phyloP scores from a whole-genome alignment of 1,140 invertebrate genomes.

The Trichomalopsis sarcophagae region DNA sequence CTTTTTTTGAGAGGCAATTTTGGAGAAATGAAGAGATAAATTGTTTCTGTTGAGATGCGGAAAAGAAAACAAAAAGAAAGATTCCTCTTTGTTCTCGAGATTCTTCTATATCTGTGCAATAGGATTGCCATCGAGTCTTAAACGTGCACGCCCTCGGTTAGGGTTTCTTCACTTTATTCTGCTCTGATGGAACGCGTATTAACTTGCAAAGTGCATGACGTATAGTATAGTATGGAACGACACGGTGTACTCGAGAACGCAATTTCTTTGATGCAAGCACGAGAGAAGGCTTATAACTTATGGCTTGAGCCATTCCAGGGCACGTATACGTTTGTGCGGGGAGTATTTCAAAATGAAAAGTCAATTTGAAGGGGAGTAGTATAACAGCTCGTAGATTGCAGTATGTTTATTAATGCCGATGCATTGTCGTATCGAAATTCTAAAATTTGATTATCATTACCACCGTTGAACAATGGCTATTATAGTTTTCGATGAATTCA shows the following conservation, averaged over 20 bases:
- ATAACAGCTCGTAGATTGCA: not conserved
- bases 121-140: not conserved
- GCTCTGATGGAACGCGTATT: not conserved
- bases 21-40: not conserved
- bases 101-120: not conserved
- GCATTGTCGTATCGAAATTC: too few relatives aligned
- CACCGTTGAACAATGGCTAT: too few relatives aligned
- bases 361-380: not conserved
- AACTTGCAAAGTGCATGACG: not conserved
- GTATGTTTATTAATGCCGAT: too few relatives aligned
- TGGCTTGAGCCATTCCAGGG: not conserved
- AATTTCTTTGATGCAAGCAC: not conserved
- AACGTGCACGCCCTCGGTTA: too few relatives aligned
- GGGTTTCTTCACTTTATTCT: not conserved
- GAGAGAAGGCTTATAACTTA: not conserved
- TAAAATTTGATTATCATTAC: too few relatives aligned
- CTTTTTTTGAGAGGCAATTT: not conserved
- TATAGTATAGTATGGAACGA: not conserved
- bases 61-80: too few relatives aligned
- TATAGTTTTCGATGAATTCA: too few relatives aligned
- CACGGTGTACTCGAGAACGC: not conserved
- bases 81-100: too few relatives aligned
- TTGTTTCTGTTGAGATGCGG: not conserved
- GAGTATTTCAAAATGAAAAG: not conserved
- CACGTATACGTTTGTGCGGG: not conserved